phyloP scores from a whole-genome alignment of 2,888 invertebrate genomes.

The Lasioglossum figueresi region DNA sequence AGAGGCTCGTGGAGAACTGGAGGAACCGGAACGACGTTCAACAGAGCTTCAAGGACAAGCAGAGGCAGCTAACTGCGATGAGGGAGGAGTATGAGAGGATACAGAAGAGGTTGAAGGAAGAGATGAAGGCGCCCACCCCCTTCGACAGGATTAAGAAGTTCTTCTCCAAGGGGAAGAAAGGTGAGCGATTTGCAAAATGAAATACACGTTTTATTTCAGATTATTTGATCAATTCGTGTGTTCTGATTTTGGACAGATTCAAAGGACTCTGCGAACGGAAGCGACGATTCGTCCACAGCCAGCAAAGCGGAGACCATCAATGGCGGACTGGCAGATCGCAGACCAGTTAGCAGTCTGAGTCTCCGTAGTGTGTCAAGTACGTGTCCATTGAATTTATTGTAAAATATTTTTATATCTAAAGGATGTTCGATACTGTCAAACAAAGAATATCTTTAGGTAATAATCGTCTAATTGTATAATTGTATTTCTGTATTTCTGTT shows the following conservation, averaged over 20 bases:
- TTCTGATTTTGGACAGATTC: slow-evolving; percentile 46
- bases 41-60: slow-evolving; percentile 93
- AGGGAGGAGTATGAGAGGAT: slow-evolving; percentile 93
- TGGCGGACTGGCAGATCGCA: slow-evolving; percentile 81
- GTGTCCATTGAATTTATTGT: slow-evolving; percentile 30
- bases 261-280: slow-evolving; percentile 71
- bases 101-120: slow-evolving; percentile 90
- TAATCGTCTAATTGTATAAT: not conserved
- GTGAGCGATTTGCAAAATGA: slow-evolving; percentile 48
- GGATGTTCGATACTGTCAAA: not conserved
- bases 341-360: slow-evolving; percentile 89
- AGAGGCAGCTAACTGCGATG: slow-evolving; percentile 92
- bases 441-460: not conserved
- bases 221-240: not conserved
- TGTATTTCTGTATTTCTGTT: slow-evolving; percentile 13
- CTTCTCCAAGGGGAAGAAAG: slow-evolving; percentile 88
- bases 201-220: not conserved
- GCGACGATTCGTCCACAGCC: slow-evolving; percentile 68
- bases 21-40: slow-evolving; percentile 94
- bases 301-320: slow-evolving; percentile 71
- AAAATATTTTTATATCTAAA: too few species aligned
- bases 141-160: slow-evolving; percentile 92
- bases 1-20: slow-evolving; percentile 94
- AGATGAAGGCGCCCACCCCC: slow-evolving; percentile 91
- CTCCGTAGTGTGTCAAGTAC: slow-evolving; percentile 88